Base-by-base conservation (phyloP, 1,140 invertebrate genomes). In the Apis laboriosa region DNA sequence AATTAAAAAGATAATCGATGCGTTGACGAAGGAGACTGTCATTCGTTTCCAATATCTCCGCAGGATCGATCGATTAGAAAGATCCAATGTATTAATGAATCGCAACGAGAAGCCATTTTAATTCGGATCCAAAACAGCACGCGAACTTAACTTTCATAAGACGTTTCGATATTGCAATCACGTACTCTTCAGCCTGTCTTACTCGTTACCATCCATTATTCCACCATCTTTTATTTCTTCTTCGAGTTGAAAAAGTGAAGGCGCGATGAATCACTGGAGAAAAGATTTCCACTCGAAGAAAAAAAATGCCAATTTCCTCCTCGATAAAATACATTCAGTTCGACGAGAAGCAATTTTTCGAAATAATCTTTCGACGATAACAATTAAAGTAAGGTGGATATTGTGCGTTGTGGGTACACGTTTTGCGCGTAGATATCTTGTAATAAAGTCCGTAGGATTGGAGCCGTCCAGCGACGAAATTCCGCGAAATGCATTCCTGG, bases 91-190 rank as follows among this genome's bases (percentile, higher is more conserved):
- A 34, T 2, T 34, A 28, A 28, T 28, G 2, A 28, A 28, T 28
- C 2, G 34, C 34, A 34, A 34, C 0, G 34, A 43, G 34, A 7
- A 43, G 34, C 34, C 34, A 0, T 82, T 77, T 82, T 82, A 82
- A 82, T 82, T 82, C 73, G 49, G 49, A 49, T 53, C 43, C 60
- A 64, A 81, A 68, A 68, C 24, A 64, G 43, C 28, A 21, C 34
- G 55, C 8, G 28, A n/a, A 67, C 1, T 55, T 0, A 21, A 68
- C 72, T 81, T 81, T 81, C 80, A 76, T 76, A 68, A 53, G 72
- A 72, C 72, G 63, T 68, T 49, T 68, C 80, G 73, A 82, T 68
- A 82, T 82, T 82, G 61, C 80, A 64, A 77, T 82, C 80, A 82
- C 80, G 80, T 82, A 53, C 73, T 64, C 55, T 17, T 60, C 61